phyloP scores from a whole-genome alignment of 2,888 invertebrate genomes.

The Heliconius cydno region DNA sequence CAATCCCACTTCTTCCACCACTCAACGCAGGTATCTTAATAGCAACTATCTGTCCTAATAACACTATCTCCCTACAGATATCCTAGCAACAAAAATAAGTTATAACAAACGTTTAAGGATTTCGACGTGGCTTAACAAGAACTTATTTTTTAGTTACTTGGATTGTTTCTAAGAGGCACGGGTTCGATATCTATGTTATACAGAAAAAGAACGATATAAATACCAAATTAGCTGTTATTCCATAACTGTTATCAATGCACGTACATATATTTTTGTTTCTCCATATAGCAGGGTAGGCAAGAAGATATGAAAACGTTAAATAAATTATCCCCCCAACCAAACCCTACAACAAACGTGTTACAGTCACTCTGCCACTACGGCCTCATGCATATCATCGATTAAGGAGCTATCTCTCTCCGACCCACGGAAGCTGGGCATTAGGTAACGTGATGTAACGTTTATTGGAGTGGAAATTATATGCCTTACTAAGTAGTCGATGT shows the following conservation, averaged over 20 bases:
- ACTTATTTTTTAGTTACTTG: background rate
- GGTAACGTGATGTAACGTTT: constrained; percentile 44
- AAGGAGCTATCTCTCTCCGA: constrained; percentile 36
- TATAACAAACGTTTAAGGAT: background rate
- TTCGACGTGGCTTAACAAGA: background rate
- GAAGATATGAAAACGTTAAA: no score
- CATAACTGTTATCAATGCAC: background rate
- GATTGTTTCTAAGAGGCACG: background rate
- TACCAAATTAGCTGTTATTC: background rate
- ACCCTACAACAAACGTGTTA: no score
- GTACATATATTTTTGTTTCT: no score
- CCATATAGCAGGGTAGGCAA: no score
- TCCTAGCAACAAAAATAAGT: background rate
- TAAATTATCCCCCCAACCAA: no score
- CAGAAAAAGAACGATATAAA: background rate
- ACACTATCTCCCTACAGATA: no score
- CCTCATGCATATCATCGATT: background rate
- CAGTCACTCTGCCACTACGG: no score
- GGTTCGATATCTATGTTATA: background rate
- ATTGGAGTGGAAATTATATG: constrained; percentile 20
- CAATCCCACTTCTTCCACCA: no score
- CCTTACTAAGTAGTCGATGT: background rate
- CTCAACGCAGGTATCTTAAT: no score
- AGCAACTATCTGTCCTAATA: no score
- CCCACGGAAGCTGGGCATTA: constrained; percentile 48